Conservation (phyloP, 2,888 invertebrate species). For the Anodontia alba region DNA sequence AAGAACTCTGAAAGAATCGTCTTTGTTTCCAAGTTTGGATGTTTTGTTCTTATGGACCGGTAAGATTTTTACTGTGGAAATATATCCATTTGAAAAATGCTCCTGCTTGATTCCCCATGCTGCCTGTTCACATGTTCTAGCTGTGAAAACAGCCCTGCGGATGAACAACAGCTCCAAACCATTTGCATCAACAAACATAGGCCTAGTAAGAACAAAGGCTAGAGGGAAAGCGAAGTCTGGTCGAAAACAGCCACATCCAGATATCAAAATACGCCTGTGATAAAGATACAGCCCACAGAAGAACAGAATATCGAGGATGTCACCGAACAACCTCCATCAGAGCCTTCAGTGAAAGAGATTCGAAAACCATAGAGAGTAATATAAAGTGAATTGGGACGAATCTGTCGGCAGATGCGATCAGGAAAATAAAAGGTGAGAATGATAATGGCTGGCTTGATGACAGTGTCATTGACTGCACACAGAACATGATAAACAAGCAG, state of each 20-base stretch:
- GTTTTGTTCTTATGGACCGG: not conserved
- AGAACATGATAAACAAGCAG: not conserved
- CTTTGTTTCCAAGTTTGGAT: not conserved
- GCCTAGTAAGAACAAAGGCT: slow-evolving; percentile 1
- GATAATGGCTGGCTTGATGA: not conserved
- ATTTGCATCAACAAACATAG: not conserved
- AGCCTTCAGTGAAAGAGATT: not conserved
- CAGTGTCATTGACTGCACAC: not conserved
- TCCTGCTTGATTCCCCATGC: not conserved
- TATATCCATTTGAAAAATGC: not conserved
- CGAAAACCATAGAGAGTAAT: not conserved
- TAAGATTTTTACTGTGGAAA: not conserved
- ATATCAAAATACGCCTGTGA: not conserved
- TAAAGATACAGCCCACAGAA: not conserved
- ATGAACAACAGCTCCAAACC: not conserved
- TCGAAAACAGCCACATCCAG: not conserved
- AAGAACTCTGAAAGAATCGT: not conserved
- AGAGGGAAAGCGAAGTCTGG: slow-evolving; percentile 10
- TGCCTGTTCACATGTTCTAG: not conserved
- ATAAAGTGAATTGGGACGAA: not conserved
- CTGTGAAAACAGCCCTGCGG: not conserved
- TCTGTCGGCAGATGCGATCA: not conserved
- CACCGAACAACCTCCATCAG: not conserved
- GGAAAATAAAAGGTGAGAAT: not conserved
- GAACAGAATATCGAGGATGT: not conserved